Evolutionary conservation across 2,797 vertebrate species (phyloP).

Genomic region (Hipposideros larvatus): DNA sequence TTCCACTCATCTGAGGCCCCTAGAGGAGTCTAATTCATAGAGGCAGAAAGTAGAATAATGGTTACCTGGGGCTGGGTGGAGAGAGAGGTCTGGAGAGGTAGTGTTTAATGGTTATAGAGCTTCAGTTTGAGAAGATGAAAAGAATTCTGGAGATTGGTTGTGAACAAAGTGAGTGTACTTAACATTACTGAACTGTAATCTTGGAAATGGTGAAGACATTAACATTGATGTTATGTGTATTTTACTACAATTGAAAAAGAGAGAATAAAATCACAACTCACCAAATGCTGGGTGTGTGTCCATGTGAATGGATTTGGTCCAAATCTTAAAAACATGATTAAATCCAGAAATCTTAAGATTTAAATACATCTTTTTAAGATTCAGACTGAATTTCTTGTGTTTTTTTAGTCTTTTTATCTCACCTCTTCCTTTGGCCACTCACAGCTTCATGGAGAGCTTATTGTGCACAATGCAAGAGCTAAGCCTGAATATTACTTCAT

Average conservation of each 20-base stretch:
- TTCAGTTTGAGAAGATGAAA: background rate
- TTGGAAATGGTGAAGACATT: background rate
- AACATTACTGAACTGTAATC: background rate
- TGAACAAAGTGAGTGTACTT: background rate
- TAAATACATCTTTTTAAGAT: background rate
- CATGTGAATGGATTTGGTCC: background rate
- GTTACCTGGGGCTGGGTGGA: background rate
- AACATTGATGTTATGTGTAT: background rate
- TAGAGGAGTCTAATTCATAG: background rate
- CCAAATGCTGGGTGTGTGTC: background rate
- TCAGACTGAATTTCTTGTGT: background rate
- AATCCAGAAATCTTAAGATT: background rate
- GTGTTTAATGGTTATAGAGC: background rate
- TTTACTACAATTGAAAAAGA: background rate
- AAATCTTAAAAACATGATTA: background rate
- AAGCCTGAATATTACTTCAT: accelerated
- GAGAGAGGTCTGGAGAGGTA: too few relatives aligned
- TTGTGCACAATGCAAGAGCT: accelerated
- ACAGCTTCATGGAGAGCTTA: background rate
- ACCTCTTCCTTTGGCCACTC: background rate
- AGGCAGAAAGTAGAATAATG: background rate
- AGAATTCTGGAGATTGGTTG: background rate
- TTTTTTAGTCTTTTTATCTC: background rate
- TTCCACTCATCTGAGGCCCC: background rate
- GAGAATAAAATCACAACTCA: background rate